Evolutionary conservation across 2,113 vertebrate species (phyloP).

Genomic region (Toxostoma redivivum): DNA sequence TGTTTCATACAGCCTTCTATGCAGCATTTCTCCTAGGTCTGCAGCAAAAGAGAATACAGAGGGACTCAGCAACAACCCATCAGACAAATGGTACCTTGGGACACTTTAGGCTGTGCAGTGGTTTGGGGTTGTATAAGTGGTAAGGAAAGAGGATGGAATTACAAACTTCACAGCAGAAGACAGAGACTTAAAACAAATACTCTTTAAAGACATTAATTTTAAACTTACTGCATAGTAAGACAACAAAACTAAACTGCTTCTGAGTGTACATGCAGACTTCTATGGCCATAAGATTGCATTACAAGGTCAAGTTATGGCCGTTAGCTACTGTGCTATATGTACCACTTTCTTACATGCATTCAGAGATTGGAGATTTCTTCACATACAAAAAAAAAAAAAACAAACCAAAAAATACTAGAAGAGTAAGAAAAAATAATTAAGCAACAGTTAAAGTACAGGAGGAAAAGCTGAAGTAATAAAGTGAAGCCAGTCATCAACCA

Average conservation of each 20-base stretch:
- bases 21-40: background rate
- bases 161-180: background rate
- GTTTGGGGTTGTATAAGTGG: background rate
- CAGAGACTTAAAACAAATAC: background rate
- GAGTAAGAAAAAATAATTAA: background rate
- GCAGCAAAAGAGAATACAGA: background rate
- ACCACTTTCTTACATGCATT: background rate
- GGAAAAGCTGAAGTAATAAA: background rate
- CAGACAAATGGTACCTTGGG: background rate
- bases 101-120: background rate
- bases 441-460: background rate
- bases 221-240: background rate
- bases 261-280: background rate
- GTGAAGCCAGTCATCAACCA: background rate
- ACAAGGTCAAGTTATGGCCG: background rate
- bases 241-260: background rate
- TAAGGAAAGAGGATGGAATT: background rate
- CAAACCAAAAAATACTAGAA: rapidly evolving
- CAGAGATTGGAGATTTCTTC: background rate
- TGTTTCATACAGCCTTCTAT: background rate
- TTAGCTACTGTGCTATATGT: background rate
- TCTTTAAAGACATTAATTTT: background rate
- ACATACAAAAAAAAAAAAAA: background rate
- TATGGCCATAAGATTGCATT: background rate
- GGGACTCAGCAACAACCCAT: background rate